A percentile compares a stretch with the other conserved stretches of the same genome.
Conservation (phyloP, 2,888 invertebrate species). For the Liposcelis brunnea region DNA sequence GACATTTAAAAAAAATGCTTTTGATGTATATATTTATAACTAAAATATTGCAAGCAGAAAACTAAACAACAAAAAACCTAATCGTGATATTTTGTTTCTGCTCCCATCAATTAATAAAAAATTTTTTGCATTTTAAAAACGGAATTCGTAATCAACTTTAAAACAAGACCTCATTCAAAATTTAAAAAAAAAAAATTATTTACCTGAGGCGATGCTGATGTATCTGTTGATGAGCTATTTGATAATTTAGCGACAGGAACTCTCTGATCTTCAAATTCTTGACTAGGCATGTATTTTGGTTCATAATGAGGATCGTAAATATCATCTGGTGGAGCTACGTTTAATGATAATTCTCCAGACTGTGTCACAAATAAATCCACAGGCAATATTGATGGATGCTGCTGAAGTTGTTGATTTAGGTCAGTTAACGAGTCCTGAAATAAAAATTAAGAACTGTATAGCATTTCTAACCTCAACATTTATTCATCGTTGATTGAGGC, state of each 20-base stretch:
- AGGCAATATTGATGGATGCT: constrained; percentile 83
- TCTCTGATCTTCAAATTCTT: constrained; percentile 56
- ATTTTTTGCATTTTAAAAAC: background rate
- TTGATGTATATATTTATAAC: constrained; percentile 1
- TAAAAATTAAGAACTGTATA: background rate
- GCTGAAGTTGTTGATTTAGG: constrained; percentile 67
- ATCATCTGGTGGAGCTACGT: constrained; percentile 39
- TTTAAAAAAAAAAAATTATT: background rate
- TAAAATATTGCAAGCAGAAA: constrained; percentile 1
- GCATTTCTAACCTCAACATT: background rate
- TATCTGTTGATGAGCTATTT: constrained; percentile 25
- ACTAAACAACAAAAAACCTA: background rate
- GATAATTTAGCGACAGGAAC: constrained; percentile 61
- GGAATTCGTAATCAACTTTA: background rate
- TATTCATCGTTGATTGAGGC: no score
- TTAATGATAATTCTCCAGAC: constrained; percentile 47
- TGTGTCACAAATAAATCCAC: constrained; percentile 85
- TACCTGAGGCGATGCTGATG: constrained; percentile 33
- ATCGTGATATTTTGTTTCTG: background rate
- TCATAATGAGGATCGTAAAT: constrained; percentile 37
- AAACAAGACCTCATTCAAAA: background rate
- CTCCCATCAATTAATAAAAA: background rate
- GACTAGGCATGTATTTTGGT: constrained; percentile 16
- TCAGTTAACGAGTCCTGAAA: constrained; percentile 74
- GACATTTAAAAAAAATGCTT: constrained; percentile 5